Base-by-base conservation (phyloP, 2,888 invertebrate genomes). In the Tineola bisselliella region DNA sequence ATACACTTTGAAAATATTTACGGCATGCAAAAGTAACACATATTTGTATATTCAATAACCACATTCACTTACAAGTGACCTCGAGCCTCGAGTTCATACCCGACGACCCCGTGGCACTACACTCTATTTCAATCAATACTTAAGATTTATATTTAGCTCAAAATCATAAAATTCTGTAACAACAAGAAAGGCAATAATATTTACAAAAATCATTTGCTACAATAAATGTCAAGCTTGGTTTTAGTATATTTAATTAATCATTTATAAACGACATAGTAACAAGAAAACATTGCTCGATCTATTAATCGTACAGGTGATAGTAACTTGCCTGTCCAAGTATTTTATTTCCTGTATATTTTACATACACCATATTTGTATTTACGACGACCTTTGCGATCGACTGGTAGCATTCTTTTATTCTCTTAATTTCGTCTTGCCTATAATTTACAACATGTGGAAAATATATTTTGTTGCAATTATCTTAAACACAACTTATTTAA, bases 31-130 rank as follows among this genome's bases (percentile, higher is more conserved):
- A 48, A 48, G 8, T 15, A 15, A 15, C 48, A n/a, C n/a, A n/a
- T n/a, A 17, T 48, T 17, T 17, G 48, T 15, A 10, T 43, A 10
- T 48, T 17, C 38, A 38, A 38, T 38, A 38, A 38, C 11, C 48
- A 18, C 54, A 54, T 54, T 54, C 54, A 54, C 54, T 54, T 52
- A 17, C 52, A 17, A 13, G 48, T 54, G 54, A 54, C 54, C 54
- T 54, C 54, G 54, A 54, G 10, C n/a, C 54, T 54, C 54, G 54
- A 54, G 10, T 12, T 18, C 25, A 54, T 54, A 25, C 54, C 25
- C 18, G 54, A 18, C 54, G 54, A 54, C 54, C 54, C 54, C 54
- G 54, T 54, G 48, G 48, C 15, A 12, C 38, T 38, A 38, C 38
- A 48, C 48, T 17, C 48, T 48, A 48, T 48, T 48, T 48, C 48